Conservation (phyloP, 23 tunicate species). For the Styela clava region DNA sequence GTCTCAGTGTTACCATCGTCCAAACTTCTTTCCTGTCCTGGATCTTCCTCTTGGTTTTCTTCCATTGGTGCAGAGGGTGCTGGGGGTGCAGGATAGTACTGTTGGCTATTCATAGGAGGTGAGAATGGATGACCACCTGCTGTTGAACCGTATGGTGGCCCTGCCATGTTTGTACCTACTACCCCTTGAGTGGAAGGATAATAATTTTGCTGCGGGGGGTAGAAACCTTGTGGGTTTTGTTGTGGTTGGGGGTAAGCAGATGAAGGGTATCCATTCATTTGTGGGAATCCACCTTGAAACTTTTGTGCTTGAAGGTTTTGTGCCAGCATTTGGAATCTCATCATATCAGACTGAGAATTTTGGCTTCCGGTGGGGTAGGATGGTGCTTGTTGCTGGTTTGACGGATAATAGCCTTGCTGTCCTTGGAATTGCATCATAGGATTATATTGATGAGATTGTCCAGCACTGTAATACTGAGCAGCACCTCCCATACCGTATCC, state of each 20-base stretch:
- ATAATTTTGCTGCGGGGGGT: too few species aligned
- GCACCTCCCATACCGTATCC: neutral
- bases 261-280: neutral
- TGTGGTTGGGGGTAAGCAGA: too few species aligned
- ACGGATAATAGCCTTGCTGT: neutral
- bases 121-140: neutral
- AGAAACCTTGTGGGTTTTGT: neutral
- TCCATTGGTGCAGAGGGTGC: neutral
- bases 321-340: conserved; percentile 1
- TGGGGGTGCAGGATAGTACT: neutral
- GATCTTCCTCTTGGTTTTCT: neutral
- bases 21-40: neutral
- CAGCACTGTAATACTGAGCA: too few species aligned
- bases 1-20: neutral
- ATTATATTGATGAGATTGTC: neutral
- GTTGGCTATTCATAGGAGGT: neutral
- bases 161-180: too few species aligned
- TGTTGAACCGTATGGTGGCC: neutral
- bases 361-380: neutral
- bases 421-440: neutral
- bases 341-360: neutral
- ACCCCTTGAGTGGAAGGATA: too few species aligned
- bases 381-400: neutral
- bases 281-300: neutral
- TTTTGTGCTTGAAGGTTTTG: conserved; percentile 2